Evolutionary conservation across 1,140 invertebrate genomes (phyloP).

Genomic region (Diabrotica virgifera): DNA sequence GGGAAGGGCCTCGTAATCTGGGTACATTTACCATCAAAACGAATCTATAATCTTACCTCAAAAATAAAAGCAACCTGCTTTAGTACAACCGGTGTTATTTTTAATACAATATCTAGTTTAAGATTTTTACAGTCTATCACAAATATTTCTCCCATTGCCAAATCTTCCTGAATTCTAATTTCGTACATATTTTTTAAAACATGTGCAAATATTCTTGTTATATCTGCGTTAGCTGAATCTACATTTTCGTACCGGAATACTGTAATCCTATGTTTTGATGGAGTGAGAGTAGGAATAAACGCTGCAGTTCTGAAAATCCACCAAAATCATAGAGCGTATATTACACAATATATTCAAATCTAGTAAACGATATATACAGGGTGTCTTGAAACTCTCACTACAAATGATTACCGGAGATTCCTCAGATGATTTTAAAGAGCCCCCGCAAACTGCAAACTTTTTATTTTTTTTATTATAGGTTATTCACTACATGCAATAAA

Average conservation of each 20-base stretch:
- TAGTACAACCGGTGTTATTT: not conserved
- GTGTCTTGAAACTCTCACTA: too few relatives aligned
- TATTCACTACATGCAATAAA: too few relatives aligned
- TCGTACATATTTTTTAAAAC: not conserved
- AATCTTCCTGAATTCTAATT: not conserved
- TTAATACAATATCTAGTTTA: not conserved
- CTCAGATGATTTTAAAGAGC: too few relatives aligned
- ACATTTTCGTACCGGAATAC: not conserved
- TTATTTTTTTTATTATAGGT: too few relatives aligned
- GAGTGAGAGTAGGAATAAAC: not conserved
- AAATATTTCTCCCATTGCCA: not conserved
- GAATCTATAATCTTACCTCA: not conserved
- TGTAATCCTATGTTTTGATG: not conserved
- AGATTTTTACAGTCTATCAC: not conserved
- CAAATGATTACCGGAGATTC: too few relatives aligned
- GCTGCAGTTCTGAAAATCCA: too few relatives aligned
- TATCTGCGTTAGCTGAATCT: not conserved
- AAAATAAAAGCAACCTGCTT: not conserved
- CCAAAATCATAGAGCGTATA: too few relatives aligned
- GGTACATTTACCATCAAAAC: too few relatives aligned
- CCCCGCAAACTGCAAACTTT: too few relatives aligned
- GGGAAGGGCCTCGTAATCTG: too few relatives aligned
- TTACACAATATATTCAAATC: too few relatives aligned
- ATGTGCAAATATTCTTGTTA: not conserved
- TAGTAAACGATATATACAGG: too few relatives aligned